Conservation (phyloP, 2,113 vertebrate species). For the Dicerorhinus sumatrensis region DNA sequence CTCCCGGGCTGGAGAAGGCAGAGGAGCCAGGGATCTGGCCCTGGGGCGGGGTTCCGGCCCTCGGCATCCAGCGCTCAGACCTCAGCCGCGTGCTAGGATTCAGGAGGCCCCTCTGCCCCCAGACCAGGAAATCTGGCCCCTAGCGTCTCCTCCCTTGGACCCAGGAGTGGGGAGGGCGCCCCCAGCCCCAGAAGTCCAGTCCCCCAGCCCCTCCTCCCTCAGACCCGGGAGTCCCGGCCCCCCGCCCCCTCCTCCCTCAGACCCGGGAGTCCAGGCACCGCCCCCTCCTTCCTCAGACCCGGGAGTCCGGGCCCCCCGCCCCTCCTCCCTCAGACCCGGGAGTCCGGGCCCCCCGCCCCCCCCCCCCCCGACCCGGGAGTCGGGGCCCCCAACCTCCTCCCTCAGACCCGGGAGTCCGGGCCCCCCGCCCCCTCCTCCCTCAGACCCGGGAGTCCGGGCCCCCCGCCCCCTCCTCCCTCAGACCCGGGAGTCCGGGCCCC, state of each 20-base stretch:
- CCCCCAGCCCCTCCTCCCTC: background rate
- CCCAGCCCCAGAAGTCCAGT: too few species aligned
- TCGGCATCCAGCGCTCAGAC: background rate
- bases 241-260: background rate
- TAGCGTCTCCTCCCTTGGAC: background rate
- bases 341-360: background rate
- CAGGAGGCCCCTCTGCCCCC: background rate
- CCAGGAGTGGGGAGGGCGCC: background rate
- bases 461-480: background rate
- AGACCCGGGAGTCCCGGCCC: background rate
- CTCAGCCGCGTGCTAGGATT: background rate
- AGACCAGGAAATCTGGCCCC: background rate
- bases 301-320: background rate
- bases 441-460: background rate
- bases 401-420: background rate
- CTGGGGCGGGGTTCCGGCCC: conserved; percentile 24
- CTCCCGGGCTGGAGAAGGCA: conserved; percentile 1
- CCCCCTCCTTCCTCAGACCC: background rate
- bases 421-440: background rate
- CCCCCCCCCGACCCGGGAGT: background rate
- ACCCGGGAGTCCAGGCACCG: background rate
- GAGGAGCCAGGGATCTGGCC: conserved; percentile 62
- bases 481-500: background rate
- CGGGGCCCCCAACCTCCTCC: too few species aligned
- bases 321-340: background rate